Conservation (phyloP, 2,888 invertebrate genomes). For the Perizoma affinitatum region DNA sequence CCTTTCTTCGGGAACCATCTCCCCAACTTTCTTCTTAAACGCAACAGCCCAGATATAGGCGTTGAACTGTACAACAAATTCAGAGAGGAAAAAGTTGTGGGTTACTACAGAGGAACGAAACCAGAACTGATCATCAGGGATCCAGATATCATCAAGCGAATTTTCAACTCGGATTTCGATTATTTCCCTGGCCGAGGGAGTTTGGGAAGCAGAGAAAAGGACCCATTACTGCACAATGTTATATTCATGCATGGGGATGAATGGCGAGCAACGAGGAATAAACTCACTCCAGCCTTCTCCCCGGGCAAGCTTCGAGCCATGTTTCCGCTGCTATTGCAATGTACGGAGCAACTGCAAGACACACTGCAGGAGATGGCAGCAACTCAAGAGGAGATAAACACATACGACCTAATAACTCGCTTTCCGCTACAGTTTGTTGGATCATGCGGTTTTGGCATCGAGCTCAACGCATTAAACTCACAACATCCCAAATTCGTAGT, state of each 20-base stretch:
- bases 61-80: constrained; percentile 44
- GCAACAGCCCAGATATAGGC: constrained; percentile 22
- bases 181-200: constrained; percentile 48
- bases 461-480: constrained; percentile 24
- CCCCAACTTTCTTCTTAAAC: constrained; percentile 24
- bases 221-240: constrained; percentile 52
- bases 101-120: constrained; percentile 42
- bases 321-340: constrained; percentile 51
- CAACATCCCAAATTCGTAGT: constrained; percentile 20
- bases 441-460: constrained; percentile 51
- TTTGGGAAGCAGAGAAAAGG: constrained; percentile 40
- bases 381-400: constrained; percentile 28
- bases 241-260: constrained; percentile 51
- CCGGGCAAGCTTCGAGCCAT: constrained; percentile 52
- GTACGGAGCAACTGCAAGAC: constrained; percentile 34
- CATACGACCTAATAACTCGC: constrained; percentile 51
- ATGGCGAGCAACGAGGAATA: constrained; percentile 40
- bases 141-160: constrained; percentile 47
- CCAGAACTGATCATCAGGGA: constrained; percentile 51
- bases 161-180: constrained; percentile 47
- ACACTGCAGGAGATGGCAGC: constrained; percentile 11
- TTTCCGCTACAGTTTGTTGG: constrained; percentile 51
- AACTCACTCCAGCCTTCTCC: constrained; percentile 49
- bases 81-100: constrained; percentile 48
- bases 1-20: constrained; percentile 40